Evolutionary conservation across 2,888 invertebrate genomes (phyloP), one percentile per base, ranked within the genome.

Genomic region (Acleris laterana): DNA sequence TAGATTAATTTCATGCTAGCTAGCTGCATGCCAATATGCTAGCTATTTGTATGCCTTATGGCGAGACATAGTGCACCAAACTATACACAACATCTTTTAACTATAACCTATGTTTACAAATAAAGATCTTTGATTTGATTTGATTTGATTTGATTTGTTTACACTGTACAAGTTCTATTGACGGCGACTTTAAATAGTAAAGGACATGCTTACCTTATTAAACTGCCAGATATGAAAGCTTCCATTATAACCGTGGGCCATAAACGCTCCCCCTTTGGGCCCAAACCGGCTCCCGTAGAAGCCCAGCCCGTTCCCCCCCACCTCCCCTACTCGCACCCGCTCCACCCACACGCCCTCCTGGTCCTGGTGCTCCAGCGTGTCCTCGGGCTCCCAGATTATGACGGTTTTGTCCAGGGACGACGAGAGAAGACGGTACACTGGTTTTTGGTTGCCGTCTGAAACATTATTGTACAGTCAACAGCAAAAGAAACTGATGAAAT

Each of bases 231-330:
- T 93, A 82, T 98, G 98, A 77, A 99, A 96, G 2, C 98, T 96
- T 0, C 99, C 99, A 80, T 97, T 97, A 81, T 97, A 98, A n/a
- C 98, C 97, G 81, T 98, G 96, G 0, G 96, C 97, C 71, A 98
- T 83, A 60, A 99, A 95, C 1, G 94, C 93, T 28, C 93, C 85
- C 0, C 97, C 97, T 70, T 94, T 87, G 0, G 95, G 94, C 19
- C 95, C 94, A 87, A 97, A 97, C 81, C 96, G 94, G 62, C 97
- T 97, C 2, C 98, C 98, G 82, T 97, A 98, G 85, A 98, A 98
- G 3, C 99, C 99, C n/a, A 98, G 93, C 0, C 97, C 96, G 83
- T 97, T 98, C 0, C 99, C 99, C 1, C 99, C 99, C 20, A 98
- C 96, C 83, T 97, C 98, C 0, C 99, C 99, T 2, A 99, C 95